Evolutionary conservation across 2,113 vertebrate genomes (phyloP), one percentile per base, ranked within the genome.

Genomic region (Vireo altiloquus): DNA sequence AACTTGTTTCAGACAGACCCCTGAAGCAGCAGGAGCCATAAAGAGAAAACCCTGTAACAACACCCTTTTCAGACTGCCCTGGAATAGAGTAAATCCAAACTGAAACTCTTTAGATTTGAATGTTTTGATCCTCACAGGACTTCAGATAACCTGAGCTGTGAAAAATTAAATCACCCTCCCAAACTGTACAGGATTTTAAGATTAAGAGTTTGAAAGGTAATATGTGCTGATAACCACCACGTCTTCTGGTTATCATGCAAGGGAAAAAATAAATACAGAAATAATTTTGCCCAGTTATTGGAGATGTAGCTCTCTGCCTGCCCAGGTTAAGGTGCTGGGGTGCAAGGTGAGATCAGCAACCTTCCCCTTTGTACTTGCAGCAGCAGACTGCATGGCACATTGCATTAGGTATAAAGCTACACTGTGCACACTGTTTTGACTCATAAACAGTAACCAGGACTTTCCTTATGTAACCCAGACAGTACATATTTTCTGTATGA

Each of bases 141-240:
- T 60, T 30, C 52, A 50, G 21, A 25, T 42, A 70, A 64, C 10
- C 21, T 50, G 49, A 82, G 16, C 31, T 49, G n/a, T 35, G 53
- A 68, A 18, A 17, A 27, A 39, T 44, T 44, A 75, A 90, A 70
- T 52, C 31, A 61, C 31, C 5, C n/a, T 89, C 37, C 10, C 13
- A 44, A 83, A 39, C 2, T 9, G 30, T 83, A 52, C 3, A 81
- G 8, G 14, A 7, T 79, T 74, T 31, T 70, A 52, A 75, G 60
- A 31, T 82, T 64, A 23, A 27, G 57, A 49, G 12, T 33, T 65
- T 80, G 68, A 76, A 65, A 74, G 13, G 25, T 28, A 59, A 15
- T 0, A 0, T 16, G 15, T 57, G 6, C 31, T 64, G 37, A 61
- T 69, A n/a, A 1, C 11, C 9, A 42, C 4, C 5, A 28, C 6